Evolutionary conservation across 2,113 vertebrate genomes (phyloP), one percentile per base, ranked within the genome.

Genomic region (Microtus oregoni): DNA sequence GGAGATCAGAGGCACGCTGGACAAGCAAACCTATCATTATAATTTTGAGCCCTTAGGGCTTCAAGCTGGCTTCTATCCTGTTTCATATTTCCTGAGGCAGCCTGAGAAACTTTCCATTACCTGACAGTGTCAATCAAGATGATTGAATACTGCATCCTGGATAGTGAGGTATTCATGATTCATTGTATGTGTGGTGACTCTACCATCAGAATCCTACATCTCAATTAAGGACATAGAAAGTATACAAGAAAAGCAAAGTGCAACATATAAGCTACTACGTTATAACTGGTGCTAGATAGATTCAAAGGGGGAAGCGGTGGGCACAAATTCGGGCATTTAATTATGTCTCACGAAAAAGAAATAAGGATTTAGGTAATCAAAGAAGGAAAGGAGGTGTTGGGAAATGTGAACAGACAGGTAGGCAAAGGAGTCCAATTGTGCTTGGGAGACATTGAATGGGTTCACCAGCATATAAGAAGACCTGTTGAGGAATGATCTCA

Each of bases 31-130:
- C 24, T 83, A 73, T n/a, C 81, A 28, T 22, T 73, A 17, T 73
- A 68, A 70, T 86, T 92, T 90, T 83, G 89, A 83, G 61, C 6
- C 17, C 24, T 77, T n/a, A 78, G 65, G 14, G n/a, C 55, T 63
- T 85, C 67, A 17, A 88, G 30, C 30, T 68, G 77, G 9, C 5
- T 35, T 8, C 61, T 83, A 20, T 35, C 50, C 32, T 92, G 26
- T 72, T 94, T 90, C 83, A 38, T 88, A 68, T 52, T 95, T 92
- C 81, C 63, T 52, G 17, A 92, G 35, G 50, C 68, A 90, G 52
- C 26, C 67, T 67, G 22, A 82, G 68, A 55, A 86, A 91, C 75
- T 88, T 70, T 86, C 44, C 72, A 20, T 76, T 93, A 63, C 4
- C 7, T 85, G 78, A 61, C 55, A 83, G 7, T 26, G 82, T 35